phyloP scores from a whole-genome alignment of 2,888 invertebrate genomes.

The Dicycla oo region DNA sequence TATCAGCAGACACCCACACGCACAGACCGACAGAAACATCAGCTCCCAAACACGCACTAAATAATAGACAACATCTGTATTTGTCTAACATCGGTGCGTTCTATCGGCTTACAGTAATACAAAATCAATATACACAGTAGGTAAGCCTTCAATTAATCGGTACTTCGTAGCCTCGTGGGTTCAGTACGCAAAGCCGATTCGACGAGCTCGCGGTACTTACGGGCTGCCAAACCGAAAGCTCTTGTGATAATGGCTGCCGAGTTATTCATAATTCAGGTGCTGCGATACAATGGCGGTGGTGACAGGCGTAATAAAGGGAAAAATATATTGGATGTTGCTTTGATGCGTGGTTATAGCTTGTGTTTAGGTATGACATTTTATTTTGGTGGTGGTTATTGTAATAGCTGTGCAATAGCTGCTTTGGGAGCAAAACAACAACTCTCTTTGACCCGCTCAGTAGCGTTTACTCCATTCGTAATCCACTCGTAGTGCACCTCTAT shows the following conservation, averaged over 20 bases:
- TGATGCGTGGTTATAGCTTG: background rate
- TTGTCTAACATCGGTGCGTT: slow-evolving; percentile 79
- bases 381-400: too few relatives aligned
- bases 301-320: slow-evolving; percentile 14
- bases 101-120: slow-evolving; percentile 83
- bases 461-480: too few relatives aligned
- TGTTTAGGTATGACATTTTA: background rate
- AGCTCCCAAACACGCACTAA: slow-evolving; percentile 68
- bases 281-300: slow-evolving; percentile 33
- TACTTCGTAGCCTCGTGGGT: slow-evolving; percentile 53
- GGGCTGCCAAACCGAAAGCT: slow-evolving; percentile 62
- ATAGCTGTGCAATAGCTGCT: too few relatives aligned
- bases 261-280: slow-evolving; percentile 72
- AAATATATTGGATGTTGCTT: slow-evolving; percentile 20
- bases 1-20: slow-evolving; percentile 46
- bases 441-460: too few relatives aligned
- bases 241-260: slow-evolving; percentile 72
- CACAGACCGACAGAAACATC: slow-evolving; percentile 52
- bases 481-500: too few relatives aligned
- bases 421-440: too few relatives aligned
- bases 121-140: slow-evolving; percentile 88
- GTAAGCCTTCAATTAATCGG: slow-evolving; percentile 86
- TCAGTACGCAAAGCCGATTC: slow-evolving; percentile 74
- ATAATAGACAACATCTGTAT: slow-evolving; percentile 79
- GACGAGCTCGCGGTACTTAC: slow-evolving; percentile 70